Evolutionary conservation across 2,113 vertebrate genomes (phyloP).

Genomic region (Lophotis ruficrista): DNA sequence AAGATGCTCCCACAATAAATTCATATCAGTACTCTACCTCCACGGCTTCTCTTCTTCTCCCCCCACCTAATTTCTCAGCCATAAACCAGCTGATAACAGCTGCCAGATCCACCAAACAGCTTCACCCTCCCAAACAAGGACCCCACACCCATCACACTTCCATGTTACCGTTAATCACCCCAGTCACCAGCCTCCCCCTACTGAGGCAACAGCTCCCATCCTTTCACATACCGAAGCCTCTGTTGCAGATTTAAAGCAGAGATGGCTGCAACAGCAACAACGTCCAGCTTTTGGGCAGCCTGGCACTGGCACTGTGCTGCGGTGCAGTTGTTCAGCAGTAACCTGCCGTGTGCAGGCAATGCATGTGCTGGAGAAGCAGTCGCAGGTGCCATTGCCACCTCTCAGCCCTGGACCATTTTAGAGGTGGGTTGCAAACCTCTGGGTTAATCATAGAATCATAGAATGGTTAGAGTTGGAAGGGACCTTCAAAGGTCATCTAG

Average conservation of each 20-base stretch:
- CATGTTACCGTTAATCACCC: background rate
- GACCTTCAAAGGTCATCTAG: too few species aligned
- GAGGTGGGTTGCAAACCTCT: background rate
- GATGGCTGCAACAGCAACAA: background rate
- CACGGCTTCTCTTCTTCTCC: background rate
- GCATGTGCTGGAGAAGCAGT: background rate
- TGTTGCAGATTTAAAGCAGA: background rate
- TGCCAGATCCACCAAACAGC: background rate
- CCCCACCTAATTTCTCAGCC: background rate
- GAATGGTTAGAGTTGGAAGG: too few species aligned
- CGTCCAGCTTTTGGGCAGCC: background rate
- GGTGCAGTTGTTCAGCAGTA: background rate
- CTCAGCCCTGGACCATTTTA: background rate
- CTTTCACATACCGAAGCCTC: background rate
- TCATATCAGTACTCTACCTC: background rate
- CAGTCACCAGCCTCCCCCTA: rapidly evolving
- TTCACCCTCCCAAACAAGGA: background rate
- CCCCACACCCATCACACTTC: too few species aligned
- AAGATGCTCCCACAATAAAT: background rate
- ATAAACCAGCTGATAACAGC: background rate
- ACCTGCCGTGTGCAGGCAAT: background rate
- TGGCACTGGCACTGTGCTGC: rapidly evolving
- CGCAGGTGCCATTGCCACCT: background rate
- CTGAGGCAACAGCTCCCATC: background rate
- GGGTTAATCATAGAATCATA: too few species aligned